A percentile compares a stretch with the other conserved stretches of the same genome.
Evolutionary conservation across 2,113 vertebrate genomes (phyloP).

Genomic region (Melanotaenia duboulayi): DNA sequence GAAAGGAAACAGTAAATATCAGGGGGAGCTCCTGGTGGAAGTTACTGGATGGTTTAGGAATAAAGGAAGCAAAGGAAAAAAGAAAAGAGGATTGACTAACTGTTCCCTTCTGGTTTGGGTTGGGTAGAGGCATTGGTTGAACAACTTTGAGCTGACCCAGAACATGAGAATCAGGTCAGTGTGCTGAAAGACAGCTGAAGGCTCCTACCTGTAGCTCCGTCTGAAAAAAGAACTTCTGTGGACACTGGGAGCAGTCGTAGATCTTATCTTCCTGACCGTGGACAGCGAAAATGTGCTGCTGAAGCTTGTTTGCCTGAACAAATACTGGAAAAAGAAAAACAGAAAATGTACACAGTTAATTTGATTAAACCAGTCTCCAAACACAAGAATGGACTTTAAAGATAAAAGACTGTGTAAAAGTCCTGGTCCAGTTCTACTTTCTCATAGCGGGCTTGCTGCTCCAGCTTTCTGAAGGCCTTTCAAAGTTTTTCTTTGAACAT

Average conservation of each 20-base stretch:
- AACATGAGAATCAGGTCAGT: not conserved
- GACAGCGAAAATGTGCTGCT: slow-evolving; percentile 98
- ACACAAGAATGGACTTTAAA: too few species aligned
- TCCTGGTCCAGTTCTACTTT: too few species aligned
- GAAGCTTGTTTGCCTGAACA: slow-evolving; percentile 98
- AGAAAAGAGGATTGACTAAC: too few species aligned
- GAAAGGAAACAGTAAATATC: slow-evolving; percentile 13
- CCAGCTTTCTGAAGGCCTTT: too few species aligned
- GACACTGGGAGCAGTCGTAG: slow-evolving; percentile 99
- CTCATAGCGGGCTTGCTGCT: too few species aligned
- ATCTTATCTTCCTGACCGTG: slow-evolving; percentile 99
- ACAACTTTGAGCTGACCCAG: too few species aligned
- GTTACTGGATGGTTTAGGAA: not conserved
- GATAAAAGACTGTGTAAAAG: too few species aligned
- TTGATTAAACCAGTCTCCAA: not conserved
- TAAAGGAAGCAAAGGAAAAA: not conserved
- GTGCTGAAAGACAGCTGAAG: not conserved
- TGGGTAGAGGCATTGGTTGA: too few species aligned
- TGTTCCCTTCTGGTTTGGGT: too few species aligned
- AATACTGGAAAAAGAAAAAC: slow-evolving; percentile 86
- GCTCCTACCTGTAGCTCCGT: slow-evolving; percentile 96
- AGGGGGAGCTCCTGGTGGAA: not conserved
- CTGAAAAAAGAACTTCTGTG: slow-evolving; percentile 99
- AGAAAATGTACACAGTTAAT: not conserved
- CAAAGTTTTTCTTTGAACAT: not conserved